Evolutionary conservation across 2,113 vertebrate genomes (phyloP).

Genomic region (Chamaetylas fuelleborni): DNA sequence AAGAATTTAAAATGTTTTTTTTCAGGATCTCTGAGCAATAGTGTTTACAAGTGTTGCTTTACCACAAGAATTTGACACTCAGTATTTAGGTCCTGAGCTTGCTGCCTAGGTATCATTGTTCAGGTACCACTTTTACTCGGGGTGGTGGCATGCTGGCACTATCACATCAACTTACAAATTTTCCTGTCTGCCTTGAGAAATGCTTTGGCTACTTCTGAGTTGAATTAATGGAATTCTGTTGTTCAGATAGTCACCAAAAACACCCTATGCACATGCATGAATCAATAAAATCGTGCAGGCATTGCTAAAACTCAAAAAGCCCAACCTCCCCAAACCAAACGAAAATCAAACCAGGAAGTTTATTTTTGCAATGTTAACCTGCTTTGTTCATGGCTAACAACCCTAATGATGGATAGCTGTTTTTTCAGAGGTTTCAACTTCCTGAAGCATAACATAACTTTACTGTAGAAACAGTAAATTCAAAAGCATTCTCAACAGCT

Average conservation of each 20-base stretch:
- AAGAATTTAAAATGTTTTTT: neutral
- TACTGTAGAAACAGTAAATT: neutral
- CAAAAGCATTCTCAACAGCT: conserved; percentile 23
- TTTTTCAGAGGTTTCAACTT: neutral
- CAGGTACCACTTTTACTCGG: neutral
- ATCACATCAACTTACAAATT: neutral
- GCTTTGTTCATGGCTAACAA: neutral
- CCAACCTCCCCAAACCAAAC: neutral
- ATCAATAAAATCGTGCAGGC: neutral
- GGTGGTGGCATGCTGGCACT: neutral
- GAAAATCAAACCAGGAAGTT: neutral
- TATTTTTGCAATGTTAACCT: neutral
- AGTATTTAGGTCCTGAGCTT: neutral
- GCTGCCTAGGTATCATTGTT: neutral
- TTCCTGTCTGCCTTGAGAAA: neutral
- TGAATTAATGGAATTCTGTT: neutral
- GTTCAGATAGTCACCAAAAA: neutral
- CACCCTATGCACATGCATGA: neutral
- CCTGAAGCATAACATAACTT: neutral
- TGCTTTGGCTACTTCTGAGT: neutral
- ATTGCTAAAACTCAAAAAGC: neutral
- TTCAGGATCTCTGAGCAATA: neutral
- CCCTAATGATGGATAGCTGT: neutral
- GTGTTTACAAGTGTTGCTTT: neutral
- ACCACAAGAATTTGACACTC: neutral